A percentile compares a stretch with the other conserved stretches of the same genome.
phyloP scores from a whole-genome alignment of 2,113 vertebrate genomes.

The Indicator indicator region DNA sequence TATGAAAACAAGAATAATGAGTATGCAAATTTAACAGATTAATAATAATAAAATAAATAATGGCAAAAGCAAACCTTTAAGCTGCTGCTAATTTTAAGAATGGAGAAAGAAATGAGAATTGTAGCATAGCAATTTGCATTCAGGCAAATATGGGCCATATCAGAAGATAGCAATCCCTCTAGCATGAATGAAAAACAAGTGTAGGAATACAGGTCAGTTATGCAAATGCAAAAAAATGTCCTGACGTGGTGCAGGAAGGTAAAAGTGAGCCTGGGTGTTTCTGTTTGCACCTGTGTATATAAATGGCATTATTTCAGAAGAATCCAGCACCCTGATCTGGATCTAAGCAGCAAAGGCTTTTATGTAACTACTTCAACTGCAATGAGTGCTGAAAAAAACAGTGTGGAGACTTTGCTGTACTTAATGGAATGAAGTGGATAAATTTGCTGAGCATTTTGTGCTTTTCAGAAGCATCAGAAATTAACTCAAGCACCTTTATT shows the following conservation, averaged over 20 bases:
- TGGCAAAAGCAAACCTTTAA: background rate
- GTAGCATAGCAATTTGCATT: background rate
- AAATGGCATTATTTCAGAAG: background rate
- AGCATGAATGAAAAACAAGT: background rate
- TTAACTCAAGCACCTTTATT: background rate
- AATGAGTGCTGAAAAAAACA: background rate
- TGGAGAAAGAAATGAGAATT: background rate
- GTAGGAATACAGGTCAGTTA: background rate
- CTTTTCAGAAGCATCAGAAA: background rate
- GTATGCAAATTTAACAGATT: background rate
- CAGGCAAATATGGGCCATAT: background rate
- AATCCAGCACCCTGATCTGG: background rate
- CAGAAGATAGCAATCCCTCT: background rate
- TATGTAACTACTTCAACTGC: background rate
- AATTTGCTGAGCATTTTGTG: background rate
- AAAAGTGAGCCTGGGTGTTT: background rate
- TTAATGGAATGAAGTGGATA: background rate
- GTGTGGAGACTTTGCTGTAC: background rate
- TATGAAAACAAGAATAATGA: background rate
- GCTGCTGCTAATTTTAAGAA: background rate
- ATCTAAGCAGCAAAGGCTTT: background rate
- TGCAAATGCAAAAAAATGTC: background rate
- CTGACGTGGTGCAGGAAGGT: background rate
- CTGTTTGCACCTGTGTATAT: background rate
- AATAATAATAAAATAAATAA: background rate